A percentile compares a stretch with the other conserved stretches of the same genome.
Conservation (phyloP, 2,113 vertebrate genomes). For the Ranitomeya imitator region DNA sequence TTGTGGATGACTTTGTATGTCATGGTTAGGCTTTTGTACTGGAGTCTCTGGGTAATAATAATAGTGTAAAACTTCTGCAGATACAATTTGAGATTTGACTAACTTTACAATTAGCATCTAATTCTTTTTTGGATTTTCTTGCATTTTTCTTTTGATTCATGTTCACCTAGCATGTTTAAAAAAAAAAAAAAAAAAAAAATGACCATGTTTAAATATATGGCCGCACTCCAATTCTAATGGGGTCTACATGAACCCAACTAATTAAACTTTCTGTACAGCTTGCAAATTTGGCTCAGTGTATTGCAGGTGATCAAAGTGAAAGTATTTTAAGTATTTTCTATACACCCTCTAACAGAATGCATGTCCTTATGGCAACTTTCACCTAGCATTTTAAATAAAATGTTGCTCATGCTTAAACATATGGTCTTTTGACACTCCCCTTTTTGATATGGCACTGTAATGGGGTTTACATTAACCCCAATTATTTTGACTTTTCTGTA, state of each 20-base stretch:
- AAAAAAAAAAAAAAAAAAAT: too few relatives aligned
- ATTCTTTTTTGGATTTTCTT: background rate
- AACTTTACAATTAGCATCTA: background rate
- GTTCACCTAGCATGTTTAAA: too few relatives aligned
- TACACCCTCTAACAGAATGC: too few relatives aligned
- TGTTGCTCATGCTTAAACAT: background rate
- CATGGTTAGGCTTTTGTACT: too few relatives aligned
- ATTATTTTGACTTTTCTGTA: too few relatives aligned
- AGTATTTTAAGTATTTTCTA: too few relatives aligned
- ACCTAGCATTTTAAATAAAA: background rate
- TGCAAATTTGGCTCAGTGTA: too few relatives aligned
- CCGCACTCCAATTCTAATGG: background rate
- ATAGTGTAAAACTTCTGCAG: background rate
- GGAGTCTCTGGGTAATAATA: too few relatives aligned
- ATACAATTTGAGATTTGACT: background rate
- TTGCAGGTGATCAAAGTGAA: too few relatives aligned
- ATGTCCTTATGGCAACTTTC: background rate
- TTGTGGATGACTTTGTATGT: too few relatives aligned
- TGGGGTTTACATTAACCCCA: background rate
- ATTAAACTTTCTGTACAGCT: too few relatives aligned
- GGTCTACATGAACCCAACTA: background rate
- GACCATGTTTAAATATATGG: background rate
- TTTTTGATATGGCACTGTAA: background rate
- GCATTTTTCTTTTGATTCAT: background rate
- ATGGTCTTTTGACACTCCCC: background rate